These are phyloP conservation scores for Cichlasoma orientale DNA, from an alignment of 2,797 vertebrate genomes.

Conservation along the genomic window DNA sequence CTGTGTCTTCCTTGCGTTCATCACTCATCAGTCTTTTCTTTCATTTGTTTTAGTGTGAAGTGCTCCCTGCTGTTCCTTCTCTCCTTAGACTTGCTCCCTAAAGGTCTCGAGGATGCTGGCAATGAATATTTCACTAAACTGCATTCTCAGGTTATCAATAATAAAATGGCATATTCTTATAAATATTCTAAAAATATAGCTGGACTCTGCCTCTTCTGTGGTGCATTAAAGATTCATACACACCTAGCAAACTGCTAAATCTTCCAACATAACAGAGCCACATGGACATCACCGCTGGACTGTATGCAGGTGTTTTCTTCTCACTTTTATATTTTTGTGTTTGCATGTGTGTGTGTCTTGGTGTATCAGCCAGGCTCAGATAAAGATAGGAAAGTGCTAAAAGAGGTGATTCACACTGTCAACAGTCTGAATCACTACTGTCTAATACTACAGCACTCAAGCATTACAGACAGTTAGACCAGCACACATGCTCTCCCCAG, in stretches of 20 bases:
- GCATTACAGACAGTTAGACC: conserved; percentile 30
- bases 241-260: conserved; percentile 64
- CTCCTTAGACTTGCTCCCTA: conserved; percentile 63
- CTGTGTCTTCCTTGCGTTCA: conserved; percentile 2
- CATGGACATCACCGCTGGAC: conserved; percentile 30
- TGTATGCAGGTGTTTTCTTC: conserved; percentile 43
- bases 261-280: conserved; percentile 35
- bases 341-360: conserved; percentile 4
- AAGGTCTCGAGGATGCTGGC: conserved; percentile 64
- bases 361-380: conserved; percentile 22
- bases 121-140: conserved; percentile 82
- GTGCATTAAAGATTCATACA: conserved; percentile 77
- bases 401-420: conserved; percentile 49
- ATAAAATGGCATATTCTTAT: conserved; percentile 83
- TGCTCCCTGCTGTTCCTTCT: conserved; percentile 34
- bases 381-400: conserved; percentile 30
- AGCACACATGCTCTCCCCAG: background rate
- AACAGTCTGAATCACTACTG: conserved; percentile 47
- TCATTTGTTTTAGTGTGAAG: conserved; percentile 28
- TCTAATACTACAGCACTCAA: conserved; percentile 26
- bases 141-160: conserved; percentile 84
- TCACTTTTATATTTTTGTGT: conserved; percentile 31
- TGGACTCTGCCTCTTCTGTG: conserved; percentile 66
- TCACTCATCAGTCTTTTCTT: conserved; percentile 28
- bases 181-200: conserved; percentile 85